These are phyloP conservation scores for Diachasma alloeum DNA, from an alignment of 1,140 invertebrate genomes.

Conservation along the genomic window DNA sequence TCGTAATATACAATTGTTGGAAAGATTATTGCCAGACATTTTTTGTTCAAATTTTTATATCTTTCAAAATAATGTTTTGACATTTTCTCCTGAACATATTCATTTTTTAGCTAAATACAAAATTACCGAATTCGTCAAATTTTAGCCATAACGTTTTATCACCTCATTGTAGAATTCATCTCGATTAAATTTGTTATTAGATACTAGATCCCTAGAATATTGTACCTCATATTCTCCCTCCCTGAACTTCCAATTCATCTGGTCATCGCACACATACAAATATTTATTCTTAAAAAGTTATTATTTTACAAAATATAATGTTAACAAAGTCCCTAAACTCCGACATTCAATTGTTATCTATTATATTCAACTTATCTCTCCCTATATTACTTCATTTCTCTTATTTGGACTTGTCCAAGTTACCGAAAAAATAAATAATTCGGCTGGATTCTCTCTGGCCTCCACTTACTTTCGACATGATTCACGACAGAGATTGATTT, in stretches of 20 bases:
- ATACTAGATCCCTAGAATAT: not conserved
- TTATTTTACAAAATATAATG: slow-evolving; percentile 8
- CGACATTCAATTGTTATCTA: not conserved
- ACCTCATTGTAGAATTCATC: too few species aligned
- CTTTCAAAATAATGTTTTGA: too few species aligned
- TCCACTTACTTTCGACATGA: not conserved
- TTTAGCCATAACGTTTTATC: too few species aligned
- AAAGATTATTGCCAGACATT: too few species aligned
- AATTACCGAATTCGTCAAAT: too few species aligned
- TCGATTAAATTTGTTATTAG: too few species aligned
- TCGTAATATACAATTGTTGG: too few species aligned
- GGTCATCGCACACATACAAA: not conserved
- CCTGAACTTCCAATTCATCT: not conserved
- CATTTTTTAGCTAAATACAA: too few species aligned
- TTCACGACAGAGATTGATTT: not conserved
- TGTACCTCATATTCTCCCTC: not conserved
- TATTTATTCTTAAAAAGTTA: not conserved
- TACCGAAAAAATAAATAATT: not conserved
- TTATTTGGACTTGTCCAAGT: not conserved
- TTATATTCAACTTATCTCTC: not conserved
- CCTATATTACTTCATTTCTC: not conserved
- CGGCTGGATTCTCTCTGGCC: not conserved
- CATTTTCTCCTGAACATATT: too few species aligned
- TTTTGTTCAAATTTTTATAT: too few species aligned
- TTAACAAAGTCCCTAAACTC: not conserved